Evolutionary conservation across 2,113 vertebrate genomes (phyloP).

Genomic region (Eulacestoma nigropectus): DNA sequence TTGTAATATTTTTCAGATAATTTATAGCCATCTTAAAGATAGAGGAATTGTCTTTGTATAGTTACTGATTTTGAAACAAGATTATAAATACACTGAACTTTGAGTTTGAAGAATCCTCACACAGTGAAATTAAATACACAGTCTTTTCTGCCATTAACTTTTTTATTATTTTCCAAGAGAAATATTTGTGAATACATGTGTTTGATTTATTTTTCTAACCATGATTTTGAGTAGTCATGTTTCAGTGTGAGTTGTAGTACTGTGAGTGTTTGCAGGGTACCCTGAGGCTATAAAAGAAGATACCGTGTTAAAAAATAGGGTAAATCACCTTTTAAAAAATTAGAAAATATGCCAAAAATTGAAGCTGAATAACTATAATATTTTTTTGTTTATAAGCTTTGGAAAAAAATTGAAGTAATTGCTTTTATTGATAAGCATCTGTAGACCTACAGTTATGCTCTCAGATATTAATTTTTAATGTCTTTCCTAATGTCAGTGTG

Average conservation of each 20-base stretch:
- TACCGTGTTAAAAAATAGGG: neutral
- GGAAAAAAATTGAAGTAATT: neutral
- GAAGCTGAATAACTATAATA: neutral
- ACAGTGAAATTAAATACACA: neutral
- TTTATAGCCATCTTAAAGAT: neutral
- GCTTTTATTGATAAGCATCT: neutral
- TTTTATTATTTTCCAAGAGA: neutral
- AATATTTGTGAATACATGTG: neutral
- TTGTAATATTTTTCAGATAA: neutral
- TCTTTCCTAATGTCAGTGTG: neutral
- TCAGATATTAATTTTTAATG: neutral
- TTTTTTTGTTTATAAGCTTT: neutral
- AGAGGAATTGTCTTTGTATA: neutral
- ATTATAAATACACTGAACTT: neutral
- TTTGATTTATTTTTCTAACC: neutral
- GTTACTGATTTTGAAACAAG: neutral
- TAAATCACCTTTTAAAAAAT: neutral
- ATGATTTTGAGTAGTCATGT: neutral
- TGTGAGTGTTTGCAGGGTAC: neutral
- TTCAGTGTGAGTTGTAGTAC: neutral
- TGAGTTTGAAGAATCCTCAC: neutral
- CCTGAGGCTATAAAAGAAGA: neutral
- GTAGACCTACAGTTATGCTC: neutral
- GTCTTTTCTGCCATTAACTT: neutral
- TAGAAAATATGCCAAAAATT: neutral